Base-by-base conservation (phyloP, 2,797 vertebrate species). In the Psittacula echo region DNA sequence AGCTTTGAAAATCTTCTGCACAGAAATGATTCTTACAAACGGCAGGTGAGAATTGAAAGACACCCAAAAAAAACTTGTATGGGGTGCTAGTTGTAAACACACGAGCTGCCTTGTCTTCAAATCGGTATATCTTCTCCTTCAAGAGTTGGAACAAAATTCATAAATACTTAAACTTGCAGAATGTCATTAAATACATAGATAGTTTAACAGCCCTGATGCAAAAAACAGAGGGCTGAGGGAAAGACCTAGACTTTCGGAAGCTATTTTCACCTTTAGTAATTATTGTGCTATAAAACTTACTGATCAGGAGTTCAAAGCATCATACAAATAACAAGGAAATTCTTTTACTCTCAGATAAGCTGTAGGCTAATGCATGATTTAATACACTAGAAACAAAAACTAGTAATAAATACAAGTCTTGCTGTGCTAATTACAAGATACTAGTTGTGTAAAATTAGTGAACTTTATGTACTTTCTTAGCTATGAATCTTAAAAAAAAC, bases 321-420 rank as follows among this genome's bases (percentile, higher is more conserved):
- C 37, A 39, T 48, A 87, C 44, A 71, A 81, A 83, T 58, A 73
- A 90, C 8, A 24, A 84, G 47, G 67, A 82, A 89, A 86, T 34
- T 50, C 32, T 87, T 22, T 42, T 44, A 73, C n/a, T 72, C 82
- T 82, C 71, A 80, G 85, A 79, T 50, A 85, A 76, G 86, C 58
- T 2, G 0, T 14, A 32, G 39, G 44, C 41, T 78, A 70, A 48
- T 29, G 41, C 26, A 60, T 23, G 26, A 85, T 58, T 91, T 85
- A 32, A 85, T 3, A 84, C 19, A 61, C 34, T 29, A 72, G 41
- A 87, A 89, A 89, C 86, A 87, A 84, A 83, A 87, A 47, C 5
- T 1, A 67, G 67, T 48, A 61, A 89, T 51, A 67, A 85, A 56
- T 12, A 84, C 56, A 65, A 94, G 48, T 54, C 50, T 79, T 56